phyloP scores from a whole-genome alignment of 2,113 vertebrate genomes.

The Onychostoma macrolepis region DNA sequence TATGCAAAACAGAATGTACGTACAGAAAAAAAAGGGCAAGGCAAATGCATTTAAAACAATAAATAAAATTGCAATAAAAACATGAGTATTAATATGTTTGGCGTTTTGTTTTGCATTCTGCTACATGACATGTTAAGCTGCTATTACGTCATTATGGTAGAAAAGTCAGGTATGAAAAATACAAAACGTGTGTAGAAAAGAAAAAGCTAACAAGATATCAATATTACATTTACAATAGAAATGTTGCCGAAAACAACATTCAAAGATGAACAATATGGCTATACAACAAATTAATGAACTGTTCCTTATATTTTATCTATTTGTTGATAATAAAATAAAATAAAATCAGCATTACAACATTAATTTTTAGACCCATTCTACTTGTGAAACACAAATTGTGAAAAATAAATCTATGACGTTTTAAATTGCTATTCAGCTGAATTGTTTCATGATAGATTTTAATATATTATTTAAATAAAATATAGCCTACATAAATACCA shows the following conservation, averaged over 20 bases:
- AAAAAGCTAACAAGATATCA: neutral
- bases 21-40: neutral
- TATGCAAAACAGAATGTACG: slow-evolving; percentile 8
- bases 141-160: no score
- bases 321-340: no score
- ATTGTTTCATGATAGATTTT: neutral
- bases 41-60: neutral
- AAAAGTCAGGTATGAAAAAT: neutral
- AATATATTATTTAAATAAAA: neutral
- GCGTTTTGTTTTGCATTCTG: neutral
- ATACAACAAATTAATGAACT: neutral
- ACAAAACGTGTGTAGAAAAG: neutral
- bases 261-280: neutral
- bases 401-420: neutral
- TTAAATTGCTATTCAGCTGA: neutral
- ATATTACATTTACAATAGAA: neutral
- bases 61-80: slow-evolving; percentile 29
- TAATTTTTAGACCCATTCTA: neutral
- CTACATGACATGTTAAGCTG: neutral
- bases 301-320: neutral
- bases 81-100: neutral
- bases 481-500: no score
- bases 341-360: neutral
- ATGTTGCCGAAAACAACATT: neutral
- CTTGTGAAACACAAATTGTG: neutral